Percentiles rank a stretch among this genome's conserved stretches.
phyloP scores from a whole-genome alignment of 2,888 invertebrate genomes.

The Phyto melanocephala region DNA sequence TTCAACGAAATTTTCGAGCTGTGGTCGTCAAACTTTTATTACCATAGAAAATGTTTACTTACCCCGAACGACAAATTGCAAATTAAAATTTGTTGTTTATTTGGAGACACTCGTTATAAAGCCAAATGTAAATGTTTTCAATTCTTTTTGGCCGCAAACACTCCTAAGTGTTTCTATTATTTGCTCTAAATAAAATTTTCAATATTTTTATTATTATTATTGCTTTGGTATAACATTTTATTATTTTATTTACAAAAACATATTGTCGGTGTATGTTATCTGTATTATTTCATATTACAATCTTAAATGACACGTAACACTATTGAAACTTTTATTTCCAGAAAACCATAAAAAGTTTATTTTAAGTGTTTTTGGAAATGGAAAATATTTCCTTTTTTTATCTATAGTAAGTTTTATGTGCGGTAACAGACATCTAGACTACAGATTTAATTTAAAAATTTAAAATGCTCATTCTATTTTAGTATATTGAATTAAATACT shows the following conservation, averaged over 20 bases:
- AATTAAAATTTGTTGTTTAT: no score
- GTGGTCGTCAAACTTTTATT: no score
- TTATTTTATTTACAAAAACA: conserved; percentile 37
- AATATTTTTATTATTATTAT: neutral
- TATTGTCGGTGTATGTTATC: conserved; percentile 33
- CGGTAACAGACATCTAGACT: conserved; percentile 38
- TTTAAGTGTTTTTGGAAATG: conserved; percentile 43
- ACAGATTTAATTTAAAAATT: conserved; percentile 3
- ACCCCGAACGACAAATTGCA: no score
- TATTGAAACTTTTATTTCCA: conserved; percentile 40
- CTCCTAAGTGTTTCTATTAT: neutral
- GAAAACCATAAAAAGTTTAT: conserved; percentile 39
- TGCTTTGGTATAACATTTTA: no score
- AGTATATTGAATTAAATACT: neutral
- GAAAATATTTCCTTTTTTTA: conserved; percentile 1
- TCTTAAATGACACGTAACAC: conserved; percentile 41
- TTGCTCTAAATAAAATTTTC: neutral
- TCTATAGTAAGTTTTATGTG: neutral
- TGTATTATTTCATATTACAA: conserved; percentile 33
- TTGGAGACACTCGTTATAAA: no score
- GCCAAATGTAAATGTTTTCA: no score
- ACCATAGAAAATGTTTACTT: no score
- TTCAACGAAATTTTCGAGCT: no score
- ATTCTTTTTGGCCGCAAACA: neutral
- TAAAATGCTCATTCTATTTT: neutral